Percentiles rank a stretch among this genome's conserved stretches.
phyloP scores from a whole-genome alignment of 2,888 invertebrate genomes.

The Mongoloraphidia duomilia region DNA sequence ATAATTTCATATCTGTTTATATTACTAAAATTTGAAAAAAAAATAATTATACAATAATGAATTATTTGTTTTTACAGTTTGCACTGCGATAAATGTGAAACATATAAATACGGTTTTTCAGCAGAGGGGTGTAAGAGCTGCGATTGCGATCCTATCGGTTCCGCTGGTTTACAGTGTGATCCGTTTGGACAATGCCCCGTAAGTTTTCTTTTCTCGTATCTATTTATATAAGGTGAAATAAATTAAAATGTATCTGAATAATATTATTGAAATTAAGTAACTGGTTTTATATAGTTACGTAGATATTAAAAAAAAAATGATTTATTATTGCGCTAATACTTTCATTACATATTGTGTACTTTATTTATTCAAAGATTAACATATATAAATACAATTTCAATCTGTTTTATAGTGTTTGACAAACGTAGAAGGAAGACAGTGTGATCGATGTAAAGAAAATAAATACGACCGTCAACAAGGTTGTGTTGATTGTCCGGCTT shows the following conservation, averaged over 20 bases:
- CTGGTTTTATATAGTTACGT: no score
- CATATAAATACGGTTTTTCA: slow-evolving; percentile 73
- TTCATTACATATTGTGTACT: neutral
- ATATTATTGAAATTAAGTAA: no score
- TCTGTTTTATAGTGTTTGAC: slow-evolving; percentile 39
- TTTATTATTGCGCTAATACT: no score
- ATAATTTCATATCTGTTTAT: no score
- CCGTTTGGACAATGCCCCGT: slow-evolving; percentile 72
- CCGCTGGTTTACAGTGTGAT: slow-evolving; percentile 78
- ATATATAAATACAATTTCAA: neutral
- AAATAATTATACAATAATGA: neutral
- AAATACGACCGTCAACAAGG: slow-evolving; percentile 83
- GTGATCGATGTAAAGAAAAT: slow-evolving; percentile 95
- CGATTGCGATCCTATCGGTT: slow-evolving; percentile 81
- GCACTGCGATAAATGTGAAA: slow-evolving; percentile 65
- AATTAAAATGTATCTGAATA: no score
- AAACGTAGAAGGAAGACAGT: slow-evolving; percentile 84
- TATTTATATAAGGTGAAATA: no score
- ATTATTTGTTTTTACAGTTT: slow-evolving; percentile 28
- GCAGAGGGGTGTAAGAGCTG: slow-evolving; percentile 67
- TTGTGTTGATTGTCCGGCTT: slow-evolving; percentile 82
- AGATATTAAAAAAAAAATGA: no score
- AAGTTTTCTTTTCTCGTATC: slow-evolving; percentile 16
- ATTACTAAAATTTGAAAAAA: no score
- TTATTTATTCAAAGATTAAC: neutral